These are phyloP conservation scores for Scolopax rusticola DNA, from an alignment of 2,797 vertebrate species.

Conservation along the genomic window DNA sequence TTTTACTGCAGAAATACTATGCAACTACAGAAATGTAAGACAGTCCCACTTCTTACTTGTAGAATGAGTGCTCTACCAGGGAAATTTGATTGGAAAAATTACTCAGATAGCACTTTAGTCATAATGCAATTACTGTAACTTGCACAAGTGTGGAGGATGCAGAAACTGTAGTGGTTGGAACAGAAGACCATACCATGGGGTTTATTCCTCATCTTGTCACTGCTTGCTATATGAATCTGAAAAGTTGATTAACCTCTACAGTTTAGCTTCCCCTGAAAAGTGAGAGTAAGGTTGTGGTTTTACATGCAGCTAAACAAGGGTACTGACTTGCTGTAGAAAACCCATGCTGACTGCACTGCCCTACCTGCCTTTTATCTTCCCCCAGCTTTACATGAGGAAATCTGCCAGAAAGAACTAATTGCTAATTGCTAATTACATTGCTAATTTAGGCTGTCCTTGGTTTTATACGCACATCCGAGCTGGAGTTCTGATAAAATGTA, in stretches of 20 bases:
- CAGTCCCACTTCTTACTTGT: not conserved
- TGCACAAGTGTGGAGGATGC: not conserved
- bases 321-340: not conserved
- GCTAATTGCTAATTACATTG: not conserved
- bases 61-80: not conserved
- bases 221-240: not conserved
- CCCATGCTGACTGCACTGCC: rapidly evolving
- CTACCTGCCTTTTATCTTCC: not conserved
- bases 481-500: not conserved
- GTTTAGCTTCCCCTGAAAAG: not conserved
- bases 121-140: not conserved
- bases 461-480: not conserved
- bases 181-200: not conserved
- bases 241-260: not conserved
- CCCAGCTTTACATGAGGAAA: not conserved
- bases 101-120: not conserved
- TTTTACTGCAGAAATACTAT: not conserved
- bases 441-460: not conserved
- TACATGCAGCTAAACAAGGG: not conserved
- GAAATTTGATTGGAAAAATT: not conserved
- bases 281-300: not conserved
- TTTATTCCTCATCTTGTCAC: not conserved
- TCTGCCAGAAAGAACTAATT: not conserved
- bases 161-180: not conserved
- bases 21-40: not conserved